A percentile compares a stretch with the other conserved stretches of the same genome.
Conservation (phyloP, 1,140 invertebrate genomes). For the Macrotrachela quadricornifera region DNA sequence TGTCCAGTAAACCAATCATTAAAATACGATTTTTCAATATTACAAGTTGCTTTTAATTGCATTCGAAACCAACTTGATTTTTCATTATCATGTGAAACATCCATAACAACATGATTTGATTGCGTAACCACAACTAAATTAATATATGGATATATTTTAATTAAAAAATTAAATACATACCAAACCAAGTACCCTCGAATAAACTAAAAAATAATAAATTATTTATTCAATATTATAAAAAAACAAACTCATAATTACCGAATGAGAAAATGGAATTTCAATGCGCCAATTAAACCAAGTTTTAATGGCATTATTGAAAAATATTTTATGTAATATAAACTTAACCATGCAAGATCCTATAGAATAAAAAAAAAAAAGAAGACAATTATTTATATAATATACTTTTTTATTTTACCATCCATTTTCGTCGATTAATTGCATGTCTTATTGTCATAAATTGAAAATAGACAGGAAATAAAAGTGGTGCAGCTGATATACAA, state of each 20-base stretch:
- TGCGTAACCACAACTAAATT: slow-evolving; percentile 18
- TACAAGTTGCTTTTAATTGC: slow-evolving; percentile 11
- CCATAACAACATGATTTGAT: slow-evolving; percentile 13
- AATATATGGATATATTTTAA: too few relatives aligned
- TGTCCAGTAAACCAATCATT: slow-evolving; percentile 25
- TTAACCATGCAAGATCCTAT: too few relatives aligned
- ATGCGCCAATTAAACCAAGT: too few relatives aligned
- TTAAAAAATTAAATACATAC: too few relatives aligned
- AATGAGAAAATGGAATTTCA: too few relatives aligned
- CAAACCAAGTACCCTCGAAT: slow-evolving; percentile 25
- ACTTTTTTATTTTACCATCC: slow-evolving; percentile 6
- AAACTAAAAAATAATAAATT: slow-evolving; percentile 7
- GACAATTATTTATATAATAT: too few relatives aligned
- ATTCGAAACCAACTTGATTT: slow-evolving; percentile 1
- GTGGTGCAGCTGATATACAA: slow-evolving; percentile 24
- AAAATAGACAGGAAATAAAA: slow-evolving; percentile 28
- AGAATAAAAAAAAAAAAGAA: too few relatives aligned
- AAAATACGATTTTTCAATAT: slow-evolving; percentile 11
- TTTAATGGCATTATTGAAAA: too few relatives aligned
- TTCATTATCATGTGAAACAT: neutral
- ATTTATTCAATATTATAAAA: neutral
- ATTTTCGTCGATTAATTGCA: slow-evolving; percentile 16
- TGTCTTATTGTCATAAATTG: slow-evolving; percentile 25
- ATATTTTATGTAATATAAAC: too few relatives aligned
- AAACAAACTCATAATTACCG: too few relatives aligned